These are phyloP conservation scores for Alethe castanea DNA, from an alignment of 2,113 vertebrate species.

Conservation along the genomic window DNA sequence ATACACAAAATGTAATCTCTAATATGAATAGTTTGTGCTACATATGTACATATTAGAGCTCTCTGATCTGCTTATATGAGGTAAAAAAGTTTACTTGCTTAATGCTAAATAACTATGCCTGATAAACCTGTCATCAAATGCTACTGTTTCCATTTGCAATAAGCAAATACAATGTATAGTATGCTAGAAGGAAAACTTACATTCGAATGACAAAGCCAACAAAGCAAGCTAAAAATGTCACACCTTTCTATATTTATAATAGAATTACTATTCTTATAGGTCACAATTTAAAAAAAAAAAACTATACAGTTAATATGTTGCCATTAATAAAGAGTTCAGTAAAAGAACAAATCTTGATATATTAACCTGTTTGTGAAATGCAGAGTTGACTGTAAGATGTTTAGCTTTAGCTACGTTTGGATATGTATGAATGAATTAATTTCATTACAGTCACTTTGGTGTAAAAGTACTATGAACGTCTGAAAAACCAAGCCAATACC, in stretches of 20 bases:
- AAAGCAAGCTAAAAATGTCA: not conserved
- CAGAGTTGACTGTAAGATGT: not conserved
- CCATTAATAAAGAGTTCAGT: not conserved
- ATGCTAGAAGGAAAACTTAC: accelerated
- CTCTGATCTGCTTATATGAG: not conserved
- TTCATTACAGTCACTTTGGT: not conserved
- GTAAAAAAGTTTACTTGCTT: not conserved
- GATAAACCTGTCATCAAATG: not conserved
- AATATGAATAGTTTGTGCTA: not conserved
- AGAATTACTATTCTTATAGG: not conserved
- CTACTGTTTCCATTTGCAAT: not conserved
- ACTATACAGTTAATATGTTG: not conserved
- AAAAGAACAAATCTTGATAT: not conserved
- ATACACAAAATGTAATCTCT: not conserved
- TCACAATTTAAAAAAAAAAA: not conserved
- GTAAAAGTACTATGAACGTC: not conserved
- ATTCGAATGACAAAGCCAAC: not conserved
- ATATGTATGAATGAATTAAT: not conserved
- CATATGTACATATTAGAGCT: not conserved
- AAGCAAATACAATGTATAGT: not conserved
- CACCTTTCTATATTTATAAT: not conserved
- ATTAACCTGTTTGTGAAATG: not conserved
- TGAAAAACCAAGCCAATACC: not conserved
- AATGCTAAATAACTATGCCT: not conserved
- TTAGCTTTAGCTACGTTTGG: not conserved